Evolutionary conservation across 2,797 vertebrate genomes (phyloP), one percentile per base, ranked within the genome.

Genomic region (Podarcis siculus): DNA sequence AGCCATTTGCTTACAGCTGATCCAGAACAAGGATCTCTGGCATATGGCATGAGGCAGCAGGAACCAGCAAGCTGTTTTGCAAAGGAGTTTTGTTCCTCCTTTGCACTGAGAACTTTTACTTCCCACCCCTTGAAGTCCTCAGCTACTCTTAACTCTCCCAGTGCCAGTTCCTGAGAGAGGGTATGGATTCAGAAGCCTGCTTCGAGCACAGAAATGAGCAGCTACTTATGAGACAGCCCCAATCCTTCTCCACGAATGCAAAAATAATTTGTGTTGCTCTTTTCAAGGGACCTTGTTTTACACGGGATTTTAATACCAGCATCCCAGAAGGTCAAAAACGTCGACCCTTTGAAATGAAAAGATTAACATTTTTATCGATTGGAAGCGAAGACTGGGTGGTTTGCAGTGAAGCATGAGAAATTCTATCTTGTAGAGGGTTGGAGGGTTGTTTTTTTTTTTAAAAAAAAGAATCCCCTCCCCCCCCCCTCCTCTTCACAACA

Each of bases 301-400:
- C 91, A 93, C 6, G 2, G 77, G 67, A 91, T 94, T 95, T 95
- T 96, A 96, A 95, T 93, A 67, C 84, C 90, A 90, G 86, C 0
- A 4, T 92, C 92, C 95, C 94, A 93, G 64, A 94, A 95, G 93
- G 94, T 96, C 88, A 76, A 93, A 96, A 92, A 95, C 80, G 96
- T 73, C 90, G 92, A 96, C 91, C 91, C 89, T 95, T 94, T 94
- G 93, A 97, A 96, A 95, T 93, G 91, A 95, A 94, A 95, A 96
- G 90, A 97, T 97, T 94, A 96, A 96, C 89, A 92, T 94, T 95
- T 94, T 92, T 93, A 92, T 93, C 89, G 92, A 94, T 92, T 87
- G 64, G 69, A 94, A 86, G 94, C 77, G 89, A 94, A 90, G 94
- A 95, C 92, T 93, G 89, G 90, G 81, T 87, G 85, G 94, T 89